Base-by-base conservation (phyloP, 2,113 vertebrate genomes). In the Tylochromis polylepis region DNA sequence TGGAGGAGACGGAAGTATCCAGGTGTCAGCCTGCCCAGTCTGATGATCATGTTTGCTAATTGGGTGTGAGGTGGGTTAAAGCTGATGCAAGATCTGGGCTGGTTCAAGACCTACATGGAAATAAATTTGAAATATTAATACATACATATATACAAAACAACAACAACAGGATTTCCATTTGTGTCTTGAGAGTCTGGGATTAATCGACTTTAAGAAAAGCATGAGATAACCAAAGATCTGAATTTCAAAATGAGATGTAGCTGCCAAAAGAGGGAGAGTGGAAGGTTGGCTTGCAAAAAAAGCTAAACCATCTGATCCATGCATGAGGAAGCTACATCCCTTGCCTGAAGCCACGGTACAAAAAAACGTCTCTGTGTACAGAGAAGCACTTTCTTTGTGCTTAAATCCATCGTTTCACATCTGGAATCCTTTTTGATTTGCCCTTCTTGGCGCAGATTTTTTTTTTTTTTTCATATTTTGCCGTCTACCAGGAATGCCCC, bases 1-100 rank as follows among this genome's bases (percentile, higher is more conserved):
- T 98, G 97, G 65, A 98, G 96, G 67, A 98, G 96, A 14, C 97
- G 96, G 91, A 97, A 98, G 62, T 99, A 99, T 3, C 97, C 97
- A 0, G 98, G 98, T 2, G 98, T 98, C 86, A 99, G 94, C 81
- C 96, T 93, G 3, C 95, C 95, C 83, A 98, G 96, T 67, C 96
- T 94, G 95, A 98, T 96, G 91, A 96, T 95, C 97, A 97, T 97
- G 56, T 91, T 67, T 90, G 10, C 65, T 15, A 99, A 98, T 97
- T 99, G 98, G 53, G 3, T 43, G 81, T 24, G 56, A 53, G 53
- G 41, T 51, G n/a, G 29, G 9, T 59, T 0, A 20, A 31, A 29
- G 58, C 7, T 5, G 83, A 83, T 53, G 80, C 62, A 62, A 43
- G 62, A 22, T 57, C 79, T 43, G 49, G 22, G 15, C 41, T 10